Conservation (phyloP, 2,888 invertebrate genomes). For the Nephrotoma guestfalica region DNA sequence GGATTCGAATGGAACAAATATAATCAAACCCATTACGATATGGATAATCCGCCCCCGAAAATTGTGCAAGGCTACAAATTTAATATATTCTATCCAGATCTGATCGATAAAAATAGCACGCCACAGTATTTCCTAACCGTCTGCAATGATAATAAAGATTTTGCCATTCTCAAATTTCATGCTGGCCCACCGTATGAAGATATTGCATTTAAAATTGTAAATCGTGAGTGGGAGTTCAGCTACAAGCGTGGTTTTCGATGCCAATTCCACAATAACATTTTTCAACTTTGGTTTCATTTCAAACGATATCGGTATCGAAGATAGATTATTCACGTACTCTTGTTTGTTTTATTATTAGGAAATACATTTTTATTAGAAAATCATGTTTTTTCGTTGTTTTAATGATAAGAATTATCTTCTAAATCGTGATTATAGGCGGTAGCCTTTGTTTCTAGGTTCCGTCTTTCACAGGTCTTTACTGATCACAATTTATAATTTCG, state of each 20-base stretch:
- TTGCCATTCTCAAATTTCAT: constrained; percentile 85
- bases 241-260: constrained; percentile 96
- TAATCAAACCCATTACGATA: constrained; percentile 99
- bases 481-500: too few species aligned
- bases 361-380: not conserved
- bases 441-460: too few species aligned
- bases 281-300: constrained; percentile 99
- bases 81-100: constrained; percentile 98
- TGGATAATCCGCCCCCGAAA: constrained; percentile 99
- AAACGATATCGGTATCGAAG: constrained; percentile 92
- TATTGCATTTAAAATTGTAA: constrained; percentile 97
- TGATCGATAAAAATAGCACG: constrained; percentile 83
- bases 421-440: too few species aligned
- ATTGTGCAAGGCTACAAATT: constrained; percentile 99
- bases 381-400: not conserved
- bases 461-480: too few species aligned
- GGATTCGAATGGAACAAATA: constrained; percentile 99
- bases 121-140: constrained; percentile 90
- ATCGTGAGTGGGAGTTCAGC: constrained; percentile 98
- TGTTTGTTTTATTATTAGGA: not conserved
- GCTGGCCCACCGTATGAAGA: constrained; percentile 99
- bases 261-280: constrained; percentile 99
- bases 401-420: too few species aligned
- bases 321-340: constrained; percentile 24
- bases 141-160: constrained; percentile 84